A percentile compares a stretch with the other conserved stretches of the same genome.
These are phyloP conservation scores for Drosophila bocki DNA, from an alignment of 1,140 invertebrate species.

Conservation along the genomic window DNA sequence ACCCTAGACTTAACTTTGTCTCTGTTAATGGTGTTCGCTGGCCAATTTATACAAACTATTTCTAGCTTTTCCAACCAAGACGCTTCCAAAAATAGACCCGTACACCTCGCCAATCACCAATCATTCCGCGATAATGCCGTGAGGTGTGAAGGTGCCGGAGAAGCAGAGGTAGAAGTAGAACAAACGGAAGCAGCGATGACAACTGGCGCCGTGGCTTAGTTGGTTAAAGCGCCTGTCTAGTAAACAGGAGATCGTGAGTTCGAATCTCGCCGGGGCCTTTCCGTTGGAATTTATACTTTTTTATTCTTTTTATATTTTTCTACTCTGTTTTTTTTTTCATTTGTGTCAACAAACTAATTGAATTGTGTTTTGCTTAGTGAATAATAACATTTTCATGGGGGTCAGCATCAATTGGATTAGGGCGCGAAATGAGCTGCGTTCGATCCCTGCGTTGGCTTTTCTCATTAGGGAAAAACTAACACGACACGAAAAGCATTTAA, in stretches of 20 bases:
- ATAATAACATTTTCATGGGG: slow-evolving; percentile 22
- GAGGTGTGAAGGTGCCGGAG: neutral
- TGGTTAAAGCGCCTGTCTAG: slow-evolving; percentile 88
- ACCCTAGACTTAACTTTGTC: neutral
- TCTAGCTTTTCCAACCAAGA: slow-evolving; percentile 7
- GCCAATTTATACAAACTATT: neutral
- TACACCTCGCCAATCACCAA: slow-evolving; percentile 15
- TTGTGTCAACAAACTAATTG: slow-evolving; percentile 18
- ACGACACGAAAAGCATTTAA: slow-evolving; percentile 44
- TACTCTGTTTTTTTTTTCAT: neutral
- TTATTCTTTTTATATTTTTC: neutral
- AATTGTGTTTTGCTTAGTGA: slow-evolving; percentile 31
- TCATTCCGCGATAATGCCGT: slow-evolving; percentile 14
- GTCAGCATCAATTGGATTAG: slow-evolving; percentile 41
- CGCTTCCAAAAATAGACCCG: slow-evolving; percentile 11
- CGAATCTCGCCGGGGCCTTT: slow-evolving; percentile 87
- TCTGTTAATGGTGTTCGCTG: neutral
- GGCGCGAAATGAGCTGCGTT: slow-evolving; percentile 35
- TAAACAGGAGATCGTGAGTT: slow-evolving; percentile 88
- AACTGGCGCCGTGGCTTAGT: slow-evolving; percentile 87
- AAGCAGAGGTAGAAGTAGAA: neutral
- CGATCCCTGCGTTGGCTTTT: slow-evolving; percentile 22
- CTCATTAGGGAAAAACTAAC: slow-evolving; percentile 49
- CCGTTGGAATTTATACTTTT: slow-evolving; percentile 1
- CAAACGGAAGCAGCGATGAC: neutral